Evolutionary conservation across 2,113 vertebrate genomes (phyloP).

Genomic region (Phocoena sinus): DNA sequence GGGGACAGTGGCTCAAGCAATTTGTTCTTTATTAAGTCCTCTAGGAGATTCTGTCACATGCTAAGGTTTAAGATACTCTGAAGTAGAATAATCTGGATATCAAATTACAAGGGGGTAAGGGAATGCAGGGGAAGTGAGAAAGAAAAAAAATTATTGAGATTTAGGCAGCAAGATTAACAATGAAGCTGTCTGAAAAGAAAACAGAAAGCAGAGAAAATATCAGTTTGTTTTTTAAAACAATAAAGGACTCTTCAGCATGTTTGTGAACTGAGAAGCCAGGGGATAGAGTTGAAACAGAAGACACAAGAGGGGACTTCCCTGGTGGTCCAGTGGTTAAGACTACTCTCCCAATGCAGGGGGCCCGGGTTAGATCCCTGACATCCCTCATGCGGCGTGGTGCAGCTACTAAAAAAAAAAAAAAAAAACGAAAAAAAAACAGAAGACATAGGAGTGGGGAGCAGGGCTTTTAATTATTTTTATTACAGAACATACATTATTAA

Average conservation of each 20-base stretch:
- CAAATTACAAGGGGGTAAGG: background rate
- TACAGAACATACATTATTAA: background rate
- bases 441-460: background rate
- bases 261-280: background rate
- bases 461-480: slow-evolving; percentile 2
- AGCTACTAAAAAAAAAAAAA: too few relatives aligned
- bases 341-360: too few relatives aligned
- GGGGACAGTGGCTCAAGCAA: background rate
- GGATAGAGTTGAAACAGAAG: background rate
- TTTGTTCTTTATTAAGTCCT: background rate
- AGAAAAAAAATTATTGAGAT: background rate
- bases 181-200: background rate
- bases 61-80: background rate
- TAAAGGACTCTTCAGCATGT: background rate
- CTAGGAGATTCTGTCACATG: background rate
- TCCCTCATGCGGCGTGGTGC: too few relatives aligned
- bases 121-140: background rate
- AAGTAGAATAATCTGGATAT: background rate
- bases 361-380: too few relatives aligned
- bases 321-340: too few relatives aligned
- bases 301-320: background rate
- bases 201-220: background rate
- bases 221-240: background rate
- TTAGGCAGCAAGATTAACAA: slow-evolving; percentile 10
- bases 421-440: too few relatives aligned